Evolutionary conservation across 2,797 vertebrate species (phyloP), one percentile per base, ranked within the genome.

Genomic region (Sebastes trivittatus): DNA sequence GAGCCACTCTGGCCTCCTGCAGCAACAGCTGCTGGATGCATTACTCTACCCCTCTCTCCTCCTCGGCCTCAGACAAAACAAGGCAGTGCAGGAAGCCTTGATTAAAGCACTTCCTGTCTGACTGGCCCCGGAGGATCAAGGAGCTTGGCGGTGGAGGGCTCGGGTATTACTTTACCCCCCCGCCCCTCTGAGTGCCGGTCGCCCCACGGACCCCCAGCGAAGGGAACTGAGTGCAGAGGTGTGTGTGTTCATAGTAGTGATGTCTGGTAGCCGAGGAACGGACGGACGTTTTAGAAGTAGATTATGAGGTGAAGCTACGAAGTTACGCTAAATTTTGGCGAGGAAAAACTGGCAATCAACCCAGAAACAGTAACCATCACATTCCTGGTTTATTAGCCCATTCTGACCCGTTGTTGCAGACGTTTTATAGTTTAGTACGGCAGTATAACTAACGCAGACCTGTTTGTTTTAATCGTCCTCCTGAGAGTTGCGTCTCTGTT

Each of bases 31-130:
- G 95, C 83, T 80, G 60, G 66, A 85, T 67, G 68, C 82, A 92
- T 94, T 20, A 49, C 20, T 54, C 52, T 54, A 87, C 92, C n/a
- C n/a, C 42, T 62, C 30, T 20, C 46, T 54, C 70, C 22, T n/a
- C 69, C 60, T 69, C 70, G 58, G 36, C 80, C 77, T 88, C 90
- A 94, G 94, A 94, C 94, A 91, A 88, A 95, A 95, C 90, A 92
- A 80, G 38, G 80, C 87, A 68, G 77, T 42, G 78, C 86, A 92
- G 93, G 92, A 95, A 94, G 85, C 78, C 76, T 65, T 94, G 93
- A 95, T 95, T 94, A 95, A 95, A 95, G 88, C 88, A 86, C 92
- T 93, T 95, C 94, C 93, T 95, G 94, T 93, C 89, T 90, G 90
- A 86, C 81, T 84, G 87, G 86, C 72, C 82, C 34, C 34, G 10